These are phyloP conservation scores for Passer domesticus DNA, from an alignment of 2,113 vertebrate genomes.

Conservation along the genomic window DNA sequence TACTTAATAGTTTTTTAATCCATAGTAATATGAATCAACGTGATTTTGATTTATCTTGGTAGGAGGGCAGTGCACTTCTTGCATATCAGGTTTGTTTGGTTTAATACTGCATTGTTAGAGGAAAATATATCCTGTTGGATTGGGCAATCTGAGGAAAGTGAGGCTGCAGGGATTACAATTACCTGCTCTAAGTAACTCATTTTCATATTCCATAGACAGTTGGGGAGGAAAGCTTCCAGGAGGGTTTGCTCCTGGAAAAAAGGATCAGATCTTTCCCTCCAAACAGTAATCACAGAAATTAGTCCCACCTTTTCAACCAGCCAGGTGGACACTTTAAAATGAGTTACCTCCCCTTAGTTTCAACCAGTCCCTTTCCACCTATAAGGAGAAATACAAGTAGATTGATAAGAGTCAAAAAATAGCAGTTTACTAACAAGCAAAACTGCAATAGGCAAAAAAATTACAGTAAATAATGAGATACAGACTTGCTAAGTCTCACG, in stretches of 20 bases:
- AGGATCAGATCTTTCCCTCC: neutral
- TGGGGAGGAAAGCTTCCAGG: neutral
- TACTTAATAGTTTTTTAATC: neutral
- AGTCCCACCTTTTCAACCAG: neutral
- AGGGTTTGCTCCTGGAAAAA: neutral
- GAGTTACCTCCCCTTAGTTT: neutral
- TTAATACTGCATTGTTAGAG: neutral
- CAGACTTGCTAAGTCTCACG: neutral
- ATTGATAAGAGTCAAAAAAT: neutral
- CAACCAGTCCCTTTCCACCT: neutral
- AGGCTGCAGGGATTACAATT: neutral
- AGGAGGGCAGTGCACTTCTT: neutral
- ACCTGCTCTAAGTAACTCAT: neutral
- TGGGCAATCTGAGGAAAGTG: neutral
- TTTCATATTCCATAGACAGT: neutral
- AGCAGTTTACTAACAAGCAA: neutral
- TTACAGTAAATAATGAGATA: rapidly evolving
- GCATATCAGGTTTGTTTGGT: neutral
- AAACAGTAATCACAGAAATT: neutral
- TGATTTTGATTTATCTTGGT: neutral
- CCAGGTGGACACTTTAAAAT: neutral
- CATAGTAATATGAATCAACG: neutral
- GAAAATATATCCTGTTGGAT: neutral
- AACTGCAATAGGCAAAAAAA: neutral
- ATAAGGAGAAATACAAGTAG: neutral